Percentiles rank a stretch among this genome's conserved stretches.
phyloP scores from a whole-genome alignment of 2,888 invertebrate genomes.

The Nyleta sp. region DNA sequence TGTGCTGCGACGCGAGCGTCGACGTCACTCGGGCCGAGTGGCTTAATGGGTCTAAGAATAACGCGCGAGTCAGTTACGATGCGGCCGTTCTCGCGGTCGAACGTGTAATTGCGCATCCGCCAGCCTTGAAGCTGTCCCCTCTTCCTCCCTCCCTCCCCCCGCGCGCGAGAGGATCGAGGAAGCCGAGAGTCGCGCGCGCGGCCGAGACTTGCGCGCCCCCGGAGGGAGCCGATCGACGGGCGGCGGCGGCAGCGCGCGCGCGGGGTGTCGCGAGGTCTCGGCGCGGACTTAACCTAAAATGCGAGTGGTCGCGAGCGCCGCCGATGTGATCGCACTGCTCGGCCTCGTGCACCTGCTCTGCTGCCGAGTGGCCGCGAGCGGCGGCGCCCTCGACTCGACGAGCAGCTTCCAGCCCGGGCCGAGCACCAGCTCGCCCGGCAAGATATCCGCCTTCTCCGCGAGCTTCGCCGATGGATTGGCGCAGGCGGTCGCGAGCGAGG shows the following conservation, averaged over 20 bases:
- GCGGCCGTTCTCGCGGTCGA: constrained; percentile 55
- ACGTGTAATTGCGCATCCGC: constrained; percentile 62
- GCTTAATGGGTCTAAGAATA: constrained; percentile 69
- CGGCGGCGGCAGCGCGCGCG: constrained; percentile 59
- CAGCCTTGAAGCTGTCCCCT: not conserved
- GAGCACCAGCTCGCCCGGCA: constrained; percentile 71
- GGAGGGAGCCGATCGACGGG: no score
- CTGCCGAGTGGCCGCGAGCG: constrained; percentile 75
- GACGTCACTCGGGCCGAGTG: constrained; percentile 48
- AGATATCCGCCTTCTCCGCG: constrained; percentile 75
- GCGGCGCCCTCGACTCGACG: constrained; percentile 78
- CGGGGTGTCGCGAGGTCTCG: constrained; percentile 70
- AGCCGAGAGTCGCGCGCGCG: constrained; percentile 61
- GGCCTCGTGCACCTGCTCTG: constrained; percentile 64
- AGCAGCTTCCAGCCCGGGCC: constrained; percentile 71
- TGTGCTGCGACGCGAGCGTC: constrained; percentile 22
- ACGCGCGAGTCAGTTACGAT: constrained; percentile 61
- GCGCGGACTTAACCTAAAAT: constrained; percentile 79
- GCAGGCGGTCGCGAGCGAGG: constrained; percentile 85
- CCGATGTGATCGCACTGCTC: constrained; percentile 75
- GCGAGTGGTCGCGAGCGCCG: constrained; percentile 76
- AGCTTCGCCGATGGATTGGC: constrained; percentile 84
- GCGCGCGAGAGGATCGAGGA: constrained; percentile 57
- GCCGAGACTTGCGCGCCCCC: constrained; percentile 15
- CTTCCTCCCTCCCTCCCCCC: constrained; percentile 55